A percentile compares a stretch with the other conserved stretches of the same genome.
Conservation (phyloP, 2,888 invertebrate species). For the Ectemnius continuus region DNA sequence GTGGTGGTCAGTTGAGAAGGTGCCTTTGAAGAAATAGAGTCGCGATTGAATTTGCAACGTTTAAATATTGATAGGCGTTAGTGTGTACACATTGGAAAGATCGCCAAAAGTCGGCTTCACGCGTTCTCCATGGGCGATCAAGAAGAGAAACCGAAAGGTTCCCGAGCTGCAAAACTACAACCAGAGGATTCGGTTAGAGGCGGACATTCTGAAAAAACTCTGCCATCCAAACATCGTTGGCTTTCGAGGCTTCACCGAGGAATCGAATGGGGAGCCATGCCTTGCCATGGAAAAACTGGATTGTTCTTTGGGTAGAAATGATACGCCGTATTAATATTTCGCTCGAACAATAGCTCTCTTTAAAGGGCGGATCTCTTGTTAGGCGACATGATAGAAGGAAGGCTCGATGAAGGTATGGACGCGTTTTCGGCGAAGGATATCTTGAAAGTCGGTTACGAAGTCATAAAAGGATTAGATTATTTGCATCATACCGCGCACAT, state of each 20-base stretch:
- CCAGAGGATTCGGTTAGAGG: conserved; percentile 85
- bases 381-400: conserved; percentile 86
- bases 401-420: conserved; percentile 78
- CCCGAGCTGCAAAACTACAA: conserved; percentile 75
- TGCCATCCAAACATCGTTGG: conserved; percentile 92
- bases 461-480: conserved; percentile 86
- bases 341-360: not conserved
- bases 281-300: conserved; percentile 90
- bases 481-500: conserved; percentile 86
- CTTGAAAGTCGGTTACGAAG: conserved; percentile 83
- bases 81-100: conserved; percentile 87
- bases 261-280: conserved; percentile 81
- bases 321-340: not conserved
- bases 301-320: conserved; percentile 80
- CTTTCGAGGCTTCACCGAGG: conserved; percentile 81
- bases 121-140: conserved; percentile 93
- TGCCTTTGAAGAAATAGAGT: conserved; percentile 2
- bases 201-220: conserved; percentile 83
- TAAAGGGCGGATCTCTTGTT: conserved; percentile 13
- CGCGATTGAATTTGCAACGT: not conserved
- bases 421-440: conserved; percentile 84
- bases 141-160: conserved; percentile 82
- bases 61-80: conserved; percentile 81
- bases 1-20: not conserved
- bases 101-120: conserved; percentile 84